These are phyloP conservation scores for Lamellibrachia luymesi DNA, from an alignment of 1,140 invertebrate species.

Conservation along the genomic window DNA sequence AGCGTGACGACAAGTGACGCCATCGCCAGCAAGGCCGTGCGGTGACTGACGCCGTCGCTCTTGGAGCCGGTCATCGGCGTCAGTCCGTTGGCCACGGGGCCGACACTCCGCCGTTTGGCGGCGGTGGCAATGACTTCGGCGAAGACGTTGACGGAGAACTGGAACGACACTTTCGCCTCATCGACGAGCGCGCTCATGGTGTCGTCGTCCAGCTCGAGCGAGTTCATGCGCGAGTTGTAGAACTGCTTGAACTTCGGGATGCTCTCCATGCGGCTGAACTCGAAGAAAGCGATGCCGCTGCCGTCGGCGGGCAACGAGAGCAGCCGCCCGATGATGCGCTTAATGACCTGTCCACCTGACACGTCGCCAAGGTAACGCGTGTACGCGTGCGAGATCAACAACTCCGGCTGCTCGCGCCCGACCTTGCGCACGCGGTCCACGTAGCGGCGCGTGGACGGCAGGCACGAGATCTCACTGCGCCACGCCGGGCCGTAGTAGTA, in stretches of 20 bases:
- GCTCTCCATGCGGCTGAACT: neutral
- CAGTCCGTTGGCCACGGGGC: neutral
- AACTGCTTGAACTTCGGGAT: neutral
- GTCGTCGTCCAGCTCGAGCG: neutral
- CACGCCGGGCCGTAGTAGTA: constrained; percentile 10
- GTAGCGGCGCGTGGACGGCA: neutral
- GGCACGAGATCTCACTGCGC: constrained; percentile 6
- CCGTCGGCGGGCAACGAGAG: constrained; percentile 4
- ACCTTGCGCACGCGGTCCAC: neutral
- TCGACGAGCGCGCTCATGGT: neutral
- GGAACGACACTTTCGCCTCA: constrained; percentile 19
- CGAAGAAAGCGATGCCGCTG: neutral
- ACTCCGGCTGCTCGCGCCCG: neutral
- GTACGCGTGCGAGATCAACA: constrained; percentile 10
- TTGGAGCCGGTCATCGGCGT: neutral
- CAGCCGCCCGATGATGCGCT: neutral
- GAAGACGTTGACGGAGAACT: constrained; percentile 9
- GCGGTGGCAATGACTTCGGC: neutral
- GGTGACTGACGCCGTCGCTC: neutral
- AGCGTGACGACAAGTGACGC: neutral
- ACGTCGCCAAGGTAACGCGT: neutral
- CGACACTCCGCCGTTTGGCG: neutral
- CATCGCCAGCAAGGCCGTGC: neutral
- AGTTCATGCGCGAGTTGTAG: constrained; percentile 5
- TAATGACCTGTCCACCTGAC: neutral